Base-by-base conservation (phyloP, 2,113 vertebrate species). In the Podarcis muralis region DNA sequence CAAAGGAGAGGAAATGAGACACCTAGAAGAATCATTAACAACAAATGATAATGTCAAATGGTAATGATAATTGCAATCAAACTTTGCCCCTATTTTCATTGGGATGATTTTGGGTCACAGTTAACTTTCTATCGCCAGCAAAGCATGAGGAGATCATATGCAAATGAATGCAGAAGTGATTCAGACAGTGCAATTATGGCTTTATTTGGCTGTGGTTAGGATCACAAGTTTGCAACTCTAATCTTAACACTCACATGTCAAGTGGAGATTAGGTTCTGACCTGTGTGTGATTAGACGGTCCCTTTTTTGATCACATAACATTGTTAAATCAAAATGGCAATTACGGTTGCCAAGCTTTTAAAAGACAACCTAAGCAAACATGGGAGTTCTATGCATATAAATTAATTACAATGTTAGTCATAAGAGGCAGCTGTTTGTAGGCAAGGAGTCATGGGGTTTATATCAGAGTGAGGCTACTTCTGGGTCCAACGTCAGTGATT, bases 31-130 rank as follows among this genome's bases (percentile, higher is more conserved):
- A 90, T 68, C 0, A 22, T 71, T 76, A 77, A 7, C 71, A 84
- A 37, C 0, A 88, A 90, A 89, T 11, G 2, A 84, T 89, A 93
- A 84, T 4, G 43, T 75, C 85, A 53, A 53, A 12, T 53, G 48
- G 48, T 53, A 11, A 53, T 53, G 48, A 53, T 53, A 53, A 25
- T 62, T 88, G 30, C 88, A 90, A 76, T 87, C 0, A 84, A 87
- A 87, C 30, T 83, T 62, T 59, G 7, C 57, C 78, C 71, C 59
- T 37, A 2, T 40, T 92, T 90, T 90, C 12, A 91, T 59, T 37
- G 65, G 30, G 2, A 89, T 0, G 2, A 87, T 83, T 92, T 92
- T 89, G 83, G 91, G 92, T 91, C 1, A 83, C 77, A 59, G 40
- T 25, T 53, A 89, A 32, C 25, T 89, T 82, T 79, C 88, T 68